Evolutionary conservation across 1,140 invertebrate species (phyloP), one percentile per base, ranked within the genome.

Genomic region (Diabrotica undecimpunctata): DNA sequence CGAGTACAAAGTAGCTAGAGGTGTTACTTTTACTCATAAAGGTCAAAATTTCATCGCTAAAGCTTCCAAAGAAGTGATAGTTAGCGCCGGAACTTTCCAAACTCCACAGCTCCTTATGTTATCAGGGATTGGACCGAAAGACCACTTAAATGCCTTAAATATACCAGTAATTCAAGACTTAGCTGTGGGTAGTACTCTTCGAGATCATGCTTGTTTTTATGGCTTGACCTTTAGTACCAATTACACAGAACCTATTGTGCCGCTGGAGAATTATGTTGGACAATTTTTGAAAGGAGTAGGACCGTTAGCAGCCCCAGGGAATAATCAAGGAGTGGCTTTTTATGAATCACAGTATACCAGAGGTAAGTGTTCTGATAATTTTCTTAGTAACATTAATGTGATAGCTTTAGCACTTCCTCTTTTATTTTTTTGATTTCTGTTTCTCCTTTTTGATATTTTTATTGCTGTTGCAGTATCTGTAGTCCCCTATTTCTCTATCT

Each of bases 151-250:
- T 51, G 55, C 74, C 25, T 54, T 79, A 5, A 66, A 79, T 0
- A 79, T 86, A 38, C 37, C 69, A 0, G 61, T 83, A 0, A 54
- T 81, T 0, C 35, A 69, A 5, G 81, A 88, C 37, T 72, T 89
- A 0, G 83, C 85, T 0, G 87, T 90, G 0, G 89, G 94, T 0
- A 81, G 90, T 54, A 95, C 95, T 78, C 82, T 96, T 0, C 91
- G 94, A 79, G 92, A 94, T 76, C 93, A 95, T 74, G 86, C 94
- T 11, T 90, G 88, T 0, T 78, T 92, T 0, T 92, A 91, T 0
- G 92, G 92, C 0, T 77, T 94, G 88, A n/a, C 0, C 54, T 70
- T 58, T 38, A 63, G 62, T 11, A 61, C 56, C 8, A 66, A 69
- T 14, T 62, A 62, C 10, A 69, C 61, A 0, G 66, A 70, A 60